Conservation (phyloP, 2,113 vertebrate species). For the Bubalus kerabau region DNA sequence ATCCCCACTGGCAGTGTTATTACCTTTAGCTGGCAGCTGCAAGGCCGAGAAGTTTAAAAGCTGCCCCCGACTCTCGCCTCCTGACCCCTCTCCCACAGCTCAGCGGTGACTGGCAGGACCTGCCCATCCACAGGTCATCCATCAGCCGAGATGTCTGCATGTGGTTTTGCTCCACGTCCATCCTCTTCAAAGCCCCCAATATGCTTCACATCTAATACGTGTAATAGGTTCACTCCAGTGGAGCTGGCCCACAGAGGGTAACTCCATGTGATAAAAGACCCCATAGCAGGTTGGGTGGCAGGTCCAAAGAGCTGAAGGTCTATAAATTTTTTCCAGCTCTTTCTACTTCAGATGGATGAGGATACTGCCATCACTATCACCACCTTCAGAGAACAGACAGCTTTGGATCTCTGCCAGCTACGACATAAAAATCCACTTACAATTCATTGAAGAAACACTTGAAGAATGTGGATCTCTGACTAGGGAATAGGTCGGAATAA, state of each 20-base stretch:
- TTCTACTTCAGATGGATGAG: constrained; percentile 2
- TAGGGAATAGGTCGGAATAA: not conserved
- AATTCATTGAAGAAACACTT: constrained; percentile 6
- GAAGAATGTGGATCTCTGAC: not conserved
- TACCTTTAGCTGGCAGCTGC: not conserved
- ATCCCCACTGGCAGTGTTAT: not conserved
- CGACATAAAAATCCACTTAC: constrained; percentile 29
- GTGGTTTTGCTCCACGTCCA: not conserved
- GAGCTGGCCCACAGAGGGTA: constrained; percentile 26
- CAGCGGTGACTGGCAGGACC: not conserved
- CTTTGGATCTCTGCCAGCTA: not conserved
- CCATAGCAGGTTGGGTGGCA: constrained; percentile 55
- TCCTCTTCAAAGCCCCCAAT: not conserved
- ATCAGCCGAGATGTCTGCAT: constrained; percentile 17
- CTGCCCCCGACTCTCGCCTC: not conserved
- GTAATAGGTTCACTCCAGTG: not conserved
- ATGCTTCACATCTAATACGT: not conserved
- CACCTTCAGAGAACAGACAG: not conserved
- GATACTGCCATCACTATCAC: not conserved
- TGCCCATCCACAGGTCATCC: not conserved
- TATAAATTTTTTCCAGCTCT: constrained; percentile 62
- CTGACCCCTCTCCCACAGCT: not conserved
- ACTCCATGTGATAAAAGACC: constrained; percentile 61
- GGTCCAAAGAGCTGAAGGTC: constrained; percentile 55
- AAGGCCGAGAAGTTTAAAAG: not conserved